Base-by-base conservation (phyloP, 2,888 invertebrate species). In the Tineola bisselliella region DNA sequence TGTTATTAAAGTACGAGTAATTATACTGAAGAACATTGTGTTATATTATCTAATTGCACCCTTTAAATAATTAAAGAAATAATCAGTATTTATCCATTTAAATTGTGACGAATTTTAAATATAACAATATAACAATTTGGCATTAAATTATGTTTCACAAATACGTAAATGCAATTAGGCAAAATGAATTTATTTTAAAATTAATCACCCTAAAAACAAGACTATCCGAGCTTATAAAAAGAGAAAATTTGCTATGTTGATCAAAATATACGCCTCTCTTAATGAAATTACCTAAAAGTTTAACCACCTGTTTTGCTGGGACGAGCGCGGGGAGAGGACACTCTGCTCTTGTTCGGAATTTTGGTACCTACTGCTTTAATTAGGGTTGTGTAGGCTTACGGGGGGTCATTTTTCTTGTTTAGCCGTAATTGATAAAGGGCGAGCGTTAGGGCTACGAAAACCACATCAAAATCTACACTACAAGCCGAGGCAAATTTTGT, bases 401-500 rank as follows among this genome's bases (percentile, higher is more conserved):
- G 76, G 59, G 71, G 79, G 79, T 77, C 75, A 82, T 86, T 84
- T 86, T 84, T 86, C 84, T 84, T 86, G 77, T 82, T 84, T 84
- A 86, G 77, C 70, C 75, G 78, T 84, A 84, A 84, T 84, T 84
- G 84, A 84, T 83, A 83, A 79, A 81, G 80, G 81, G 80, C 75
- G 73, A 66, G 69, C 66, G 68, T 68, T 70, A 66, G 33, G 33
- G 58, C 33, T 58, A 58, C 58, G 30, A 33, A 56, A 58, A 58
- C 58, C 58, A 33, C 58, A 58, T 58, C 33, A 31, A 58, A 58
- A 31, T 33, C 13, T 54, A 48, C 48, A 48, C 19, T 54, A 54
- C 54, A 2, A 25, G 19, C 19, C 13, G 25, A 54, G 54, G 3
- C 54, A 54, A 54, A 19, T 54, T 54, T 54, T 54, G 54, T 54